These are phyloP conservation scores for Herminia tarsipennalis DNA, from an alignment of 2,888 invertebrate species.

Conservation along the genomic window DNA sequence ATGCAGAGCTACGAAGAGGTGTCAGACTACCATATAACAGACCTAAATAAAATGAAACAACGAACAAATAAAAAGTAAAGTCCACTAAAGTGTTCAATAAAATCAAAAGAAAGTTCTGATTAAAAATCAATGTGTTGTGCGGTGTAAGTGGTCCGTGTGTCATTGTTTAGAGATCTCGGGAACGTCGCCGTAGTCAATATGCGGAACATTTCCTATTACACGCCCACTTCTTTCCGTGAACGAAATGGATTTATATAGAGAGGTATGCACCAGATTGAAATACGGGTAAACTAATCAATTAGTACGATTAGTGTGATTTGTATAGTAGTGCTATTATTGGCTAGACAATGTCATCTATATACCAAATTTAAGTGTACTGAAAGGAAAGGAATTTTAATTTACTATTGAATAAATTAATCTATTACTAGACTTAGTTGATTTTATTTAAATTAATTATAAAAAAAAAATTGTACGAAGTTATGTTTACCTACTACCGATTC, in stretches of 20 bases:
- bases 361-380: too few species aligned
- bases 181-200: conserved; percentile 82
- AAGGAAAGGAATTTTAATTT: too few species aligned
- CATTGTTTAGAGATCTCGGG: conserved; percentile 82
- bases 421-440: too few species aligned
- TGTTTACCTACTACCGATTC: too few species aligned
- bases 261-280: not conserved
- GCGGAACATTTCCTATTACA: conserved; percentile 86
- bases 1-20: not conserved
- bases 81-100: conserved; percentile 16
- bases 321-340: too few species aligned
- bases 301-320: too few species aligned
- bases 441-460: too few species aligned
- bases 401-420: too few species aligned
- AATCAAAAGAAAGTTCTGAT: conserved; percentile 37
- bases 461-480: too few species aligned
- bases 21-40: not conserved
- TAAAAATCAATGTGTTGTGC: conserved; percentile 43
- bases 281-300: too few species aligned
- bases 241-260: conserved; percentile 61
- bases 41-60: not conserved
- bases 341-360: too few species aligned
- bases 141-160: conserved; percentile 61
- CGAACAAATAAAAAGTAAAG: not conserved
- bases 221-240: conserved; percentile 83